phyloP scores from a whole-genome alignment of 1,140 invertebrate species.

The Anastrepha ludens region DNA sequence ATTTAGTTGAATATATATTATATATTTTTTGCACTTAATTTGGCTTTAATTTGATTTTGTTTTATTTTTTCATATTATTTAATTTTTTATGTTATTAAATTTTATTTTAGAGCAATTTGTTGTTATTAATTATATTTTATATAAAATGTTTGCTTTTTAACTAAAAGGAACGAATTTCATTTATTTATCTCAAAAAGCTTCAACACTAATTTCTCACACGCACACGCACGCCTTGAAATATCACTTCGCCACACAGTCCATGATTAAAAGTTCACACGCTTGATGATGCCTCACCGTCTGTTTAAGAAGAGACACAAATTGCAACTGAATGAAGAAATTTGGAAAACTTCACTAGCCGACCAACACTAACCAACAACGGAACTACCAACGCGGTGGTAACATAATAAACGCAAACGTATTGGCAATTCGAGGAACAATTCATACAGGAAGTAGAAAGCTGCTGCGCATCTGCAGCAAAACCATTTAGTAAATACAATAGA shows the following conservation, averaged over 20 bases:
- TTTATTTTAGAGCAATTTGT: too few species aligned
- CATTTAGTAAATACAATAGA: slow-evolving; percentile 14
- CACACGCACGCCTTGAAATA: not conserved
- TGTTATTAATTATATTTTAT: too few species aligned
- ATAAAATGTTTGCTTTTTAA: not conserved
- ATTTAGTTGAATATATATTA: too few species aligned
- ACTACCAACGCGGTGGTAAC: slow-evolving; percentile 33
- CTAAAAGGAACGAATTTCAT: not conserved
- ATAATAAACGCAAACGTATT: slow-evolving; percentile 24
- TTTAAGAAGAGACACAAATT: not conserved
- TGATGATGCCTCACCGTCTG: not conserved
- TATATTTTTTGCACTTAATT: too few species aligned
- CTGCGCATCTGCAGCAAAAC: slow-evolving; percentile 42
- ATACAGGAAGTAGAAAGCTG: slow-evolving; percentile 34
- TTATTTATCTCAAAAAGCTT: too few species aligned
- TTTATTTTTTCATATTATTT: too few species aligned
- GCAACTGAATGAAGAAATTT: slow-evolving; percentile 10
- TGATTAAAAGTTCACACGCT: not conserved
- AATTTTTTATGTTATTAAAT: too few species aligned
- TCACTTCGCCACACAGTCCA: not conserved
- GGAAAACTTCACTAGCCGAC: slow-evolving; percentile 1
- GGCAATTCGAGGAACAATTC: not conserved
- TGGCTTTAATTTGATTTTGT: too few species aligned
- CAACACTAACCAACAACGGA: slow-evolving; percentile 26
- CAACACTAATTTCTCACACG: not conserved